These are phyloP conservation scores for Lasioglossum figueresi DNA, from an alignment of 2,888 invertebrate genomes.

Conservation along the genomic window DNA sequence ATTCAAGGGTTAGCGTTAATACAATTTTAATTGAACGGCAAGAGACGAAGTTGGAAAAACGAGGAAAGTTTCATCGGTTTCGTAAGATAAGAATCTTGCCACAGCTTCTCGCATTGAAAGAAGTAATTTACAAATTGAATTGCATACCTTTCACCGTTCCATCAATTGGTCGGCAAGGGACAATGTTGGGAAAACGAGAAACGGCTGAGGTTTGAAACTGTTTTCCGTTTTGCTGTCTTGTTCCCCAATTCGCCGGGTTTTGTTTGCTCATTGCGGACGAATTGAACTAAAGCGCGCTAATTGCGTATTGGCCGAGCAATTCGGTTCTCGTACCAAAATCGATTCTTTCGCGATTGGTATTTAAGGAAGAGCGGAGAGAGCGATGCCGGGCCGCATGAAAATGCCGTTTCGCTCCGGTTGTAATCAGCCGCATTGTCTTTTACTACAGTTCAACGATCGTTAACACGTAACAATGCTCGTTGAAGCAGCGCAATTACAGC, in stretches of 20 bases:
- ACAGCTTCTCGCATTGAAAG: neutral
- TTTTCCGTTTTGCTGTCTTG: neutral
- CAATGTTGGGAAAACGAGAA: neutral
- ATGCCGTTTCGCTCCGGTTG: slow-evolving; percentile 36
- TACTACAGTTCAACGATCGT: slow-evolving; percentile 38
- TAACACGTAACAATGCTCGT: slow-evolving; percentile 60
- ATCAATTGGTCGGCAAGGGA: neutral
- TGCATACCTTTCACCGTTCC: neutral
- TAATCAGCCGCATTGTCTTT: slow-evolving; percentile 59
- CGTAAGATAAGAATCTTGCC: too few species aligned
- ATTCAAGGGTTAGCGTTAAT: too few species aligned
- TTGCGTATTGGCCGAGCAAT: neutral
- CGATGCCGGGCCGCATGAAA: slow-evolving; percentile 22
- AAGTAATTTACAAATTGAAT: neutral
- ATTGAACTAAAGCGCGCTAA: neutral
- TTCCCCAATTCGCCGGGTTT: neutral
- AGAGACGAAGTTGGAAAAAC: too few species aligned
- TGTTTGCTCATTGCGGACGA: neutral
- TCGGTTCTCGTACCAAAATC: neutral
- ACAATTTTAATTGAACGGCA: too few species aligned
- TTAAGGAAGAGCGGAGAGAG: slow-evolving; percentile 10
- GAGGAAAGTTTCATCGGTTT: too few species aligned
- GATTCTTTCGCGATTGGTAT: slow-evolving; percentile 19
- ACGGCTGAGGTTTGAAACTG: neutral
- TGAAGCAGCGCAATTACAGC: slow-evolving; percentile 53